Conservation (phyloP, 2,888 invertebrate species). For the Suillia variegata region DNA sequence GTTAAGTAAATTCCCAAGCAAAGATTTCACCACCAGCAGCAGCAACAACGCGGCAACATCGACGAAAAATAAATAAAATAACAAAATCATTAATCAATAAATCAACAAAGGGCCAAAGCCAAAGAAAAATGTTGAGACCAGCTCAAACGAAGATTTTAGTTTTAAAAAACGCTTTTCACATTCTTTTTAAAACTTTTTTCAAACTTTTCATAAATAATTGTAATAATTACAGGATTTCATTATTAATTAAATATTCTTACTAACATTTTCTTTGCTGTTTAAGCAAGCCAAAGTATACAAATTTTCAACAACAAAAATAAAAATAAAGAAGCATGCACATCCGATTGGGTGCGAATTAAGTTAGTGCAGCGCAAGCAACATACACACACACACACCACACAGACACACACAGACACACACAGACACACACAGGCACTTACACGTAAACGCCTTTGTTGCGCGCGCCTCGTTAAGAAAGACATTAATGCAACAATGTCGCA, state of each 20-base stretch:
- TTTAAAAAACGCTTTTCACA: too few relatives aligned
- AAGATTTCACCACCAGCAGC: not conserved
- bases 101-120: not conserved
- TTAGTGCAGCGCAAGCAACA: not conserved
- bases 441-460: not conserved
- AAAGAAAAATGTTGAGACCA: too few relatives aligned
- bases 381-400: too few relatives aligned
- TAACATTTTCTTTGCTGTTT: too few relatives aligned
- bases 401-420: too few relatives aligned
- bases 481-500: constrained; percentile 4
- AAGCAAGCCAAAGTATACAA: too few relatives aligned
- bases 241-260: too few relatives aligned
- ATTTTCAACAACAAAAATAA: not conserved
- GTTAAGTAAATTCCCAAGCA: not conserved
- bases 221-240: too few relatives aligned
- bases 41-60: not conserved
- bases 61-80: not conserved
- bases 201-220: too few relatives aligned
- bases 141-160: too few relatives aligned
- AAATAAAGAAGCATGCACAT: not conserved
- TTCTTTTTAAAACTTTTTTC: too few relatives aligned
- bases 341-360: not conserved
- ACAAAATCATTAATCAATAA: not conserved
- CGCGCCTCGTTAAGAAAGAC: not conserved
- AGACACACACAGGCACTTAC: too few relatives aligned